Evolutionary conservation across 1,140 invertebrate species (phyloP).

Genomic region (Triops cancriformis): DNA sequence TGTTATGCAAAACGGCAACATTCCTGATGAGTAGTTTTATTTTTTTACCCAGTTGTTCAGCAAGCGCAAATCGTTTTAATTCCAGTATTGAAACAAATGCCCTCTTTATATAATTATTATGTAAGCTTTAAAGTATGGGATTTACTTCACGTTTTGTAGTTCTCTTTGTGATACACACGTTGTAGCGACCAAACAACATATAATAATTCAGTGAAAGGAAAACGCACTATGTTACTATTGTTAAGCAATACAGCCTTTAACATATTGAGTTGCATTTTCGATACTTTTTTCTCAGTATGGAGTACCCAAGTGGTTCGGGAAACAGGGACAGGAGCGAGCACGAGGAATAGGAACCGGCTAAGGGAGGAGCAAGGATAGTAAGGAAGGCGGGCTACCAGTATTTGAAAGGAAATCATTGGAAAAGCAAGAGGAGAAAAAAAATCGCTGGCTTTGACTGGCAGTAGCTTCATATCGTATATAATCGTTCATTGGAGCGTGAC

Average conservation of each 20-base stretch:
- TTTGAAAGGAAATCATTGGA: too few species aligned
- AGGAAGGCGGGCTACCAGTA: too few species aligned
- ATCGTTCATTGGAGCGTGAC: too few species aligned
- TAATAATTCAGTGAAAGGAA: background rate
- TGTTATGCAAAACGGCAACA: background rate
- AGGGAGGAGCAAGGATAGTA: too few species aligned
- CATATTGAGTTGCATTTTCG: background rate
- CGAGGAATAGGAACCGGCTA: too few species aligned
- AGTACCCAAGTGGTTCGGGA: too few species aligned
- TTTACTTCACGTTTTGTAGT: background rate
- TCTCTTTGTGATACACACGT: constrained; percentile 5
- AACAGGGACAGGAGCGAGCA: too few species aligned
- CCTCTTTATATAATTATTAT: background rate
- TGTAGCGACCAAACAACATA: background rate
- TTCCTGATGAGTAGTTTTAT: background rate
- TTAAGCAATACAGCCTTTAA: background rate
- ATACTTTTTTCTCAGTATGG: too few species aligned
- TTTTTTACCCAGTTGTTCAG: background rate
- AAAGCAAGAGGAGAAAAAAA: too few species aligned
- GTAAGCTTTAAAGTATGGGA: background rate
- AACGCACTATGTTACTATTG: background rate
- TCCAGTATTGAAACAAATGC: background rate
- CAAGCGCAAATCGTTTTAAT: background rate
- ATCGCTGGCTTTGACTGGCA: too few species aligned
- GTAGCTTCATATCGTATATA: too few species aligned